Percentiles rank a stretch among this genome's conserved stretches.
These are phyloP conservation scores for Trilocha varians DNA, from an alignment of 2,888 invertebrate species.

Conservation along the genomic window DNA sequence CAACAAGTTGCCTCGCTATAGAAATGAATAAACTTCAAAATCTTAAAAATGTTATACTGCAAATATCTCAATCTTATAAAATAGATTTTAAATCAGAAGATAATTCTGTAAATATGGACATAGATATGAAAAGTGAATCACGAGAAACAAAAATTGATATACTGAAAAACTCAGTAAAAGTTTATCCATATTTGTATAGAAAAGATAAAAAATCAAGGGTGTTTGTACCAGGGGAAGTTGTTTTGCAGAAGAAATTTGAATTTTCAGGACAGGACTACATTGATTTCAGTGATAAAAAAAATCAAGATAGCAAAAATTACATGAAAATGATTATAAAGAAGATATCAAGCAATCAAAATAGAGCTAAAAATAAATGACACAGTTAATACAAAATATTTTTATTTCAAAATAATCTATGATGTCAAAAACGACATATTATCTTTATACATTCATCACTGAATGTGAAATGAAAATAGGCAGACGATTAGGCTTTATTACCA, in stretches of 20 bases:
- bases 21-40: conserved; percentile 29
- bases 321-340: conserved; percentile 57
- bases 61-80: conserved; percentile 25
- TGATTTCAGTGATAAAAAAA: conserved; percentile 29
- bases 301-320: conserved; percentile 29
- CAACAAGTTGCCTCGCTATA: conserved; percentile 55
- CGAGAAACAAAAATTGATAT: neutral
- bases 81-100: conserved; percentile 7
- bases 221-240: conserved; percentile 34
- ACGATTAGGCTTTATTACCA: conserved; percentile 22
- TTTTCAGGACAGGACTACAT: conserved; percentile 53
- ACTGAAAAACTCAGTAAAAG: neutral
- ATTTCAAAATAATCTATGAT: conserved; percentile 47
- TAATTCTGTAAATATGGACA: conserved; percentile 12
- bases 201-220: conserved; percentile 43
- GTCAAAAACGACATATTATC: conserved; percentile 60
- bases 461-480: conserved; percentile 30
- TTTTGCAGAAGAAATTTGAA: conserved; percentile 16
- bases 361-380: conserved; percentile 39
- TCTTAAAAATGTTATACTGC: conserved; percentile 22
- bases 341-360: conserved; percentile 54
- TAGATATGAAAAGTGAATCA: conserved; percentile 5
- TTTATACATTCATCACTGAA: conserved; percentile 54
- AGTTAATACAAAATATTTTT: conserved; percentile 27
- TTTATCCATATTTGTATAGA: conserved; percentile 44